Conservation (phyloP, 2,797 vertebrate species). For the Alca torda region DNA sequence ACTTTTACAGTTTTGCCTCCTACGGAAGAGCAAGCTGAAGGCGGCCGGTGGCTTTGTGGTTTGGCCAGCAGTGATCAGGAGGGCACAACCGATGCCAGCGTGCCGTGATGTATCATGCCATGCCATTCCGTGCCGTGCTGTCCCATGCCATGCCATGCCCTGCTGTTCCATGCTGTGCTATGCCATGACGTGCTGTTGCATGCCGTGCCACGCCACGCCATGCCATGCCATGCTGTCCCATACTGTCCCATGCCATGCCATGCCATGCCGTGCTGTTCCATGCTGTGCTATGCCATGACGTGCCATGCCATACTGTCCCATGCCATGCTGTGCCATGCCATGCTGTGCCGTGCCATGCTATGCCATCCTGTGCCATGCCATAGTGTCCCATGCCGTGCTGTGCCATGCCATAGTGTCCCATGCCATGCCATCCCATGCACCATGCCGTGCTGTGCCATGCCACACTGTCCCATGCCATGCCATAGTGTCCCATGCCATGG, state of each 20-base stretch:
- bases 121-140: not conserved
- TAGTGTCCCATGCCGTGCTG: not conserved
- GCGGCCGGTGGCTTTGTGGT: not conserved
- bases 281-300: not conserved
- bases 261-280: not conserved
- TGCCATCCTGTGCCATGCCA: not conserved
- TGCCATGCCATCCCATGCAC: not conserved
- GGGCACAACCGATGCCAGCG: not conserved
- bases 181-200: not conserved
- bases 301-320: too few species aligned
- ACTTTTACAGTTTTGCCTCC: not conserved
- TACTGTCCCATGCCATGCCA: fast-evolving
- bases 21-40: not conserved
- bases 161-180: too few species aligned
- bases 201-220: not conserved
- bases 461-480: too few species aligned
- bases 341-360: not conserved
- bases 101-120: fast-evolving
- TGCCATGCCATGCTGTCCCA: fast-evolving
- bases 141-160: not conserved
- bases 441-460: too few species aligned
- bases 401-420: too few species aligned
- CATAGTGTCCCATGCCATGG: not conserved
- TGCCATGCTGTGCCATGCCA: not conserved
- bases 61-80: not conserved